Conservation (phyloP, 2,888 invertebrate species). For the Pedicia rivosa region DNA sequence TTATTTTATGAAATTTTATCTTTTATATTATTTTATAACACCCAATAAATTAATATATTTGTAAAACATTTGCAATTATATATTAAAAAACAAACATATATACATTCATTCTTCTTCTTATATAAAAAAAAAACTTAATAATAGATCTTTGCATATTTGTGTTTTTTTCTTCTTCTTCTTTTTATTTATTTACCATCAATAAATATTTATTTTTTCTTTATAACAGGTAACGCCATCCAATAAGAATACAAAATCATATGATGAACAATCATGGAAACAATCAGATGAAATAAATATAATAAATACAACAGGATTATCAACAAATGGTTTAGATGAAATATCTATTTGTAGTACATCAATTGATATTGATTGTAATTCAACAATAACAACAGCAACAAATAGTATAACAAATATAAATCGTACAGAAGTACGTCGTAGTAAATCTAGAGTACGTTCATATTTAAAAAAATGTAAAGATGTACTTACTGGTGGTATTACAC, state of each 20-base stretch:
- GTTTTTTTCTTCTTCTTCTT: too few species aligned
- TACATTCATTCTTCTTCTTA: too few species aligned
- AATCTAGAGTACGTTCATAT: slow-evolving; percentile 30
- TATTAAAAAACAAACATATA: too few species aligned
- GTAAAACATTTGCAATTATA: too few species aligned
- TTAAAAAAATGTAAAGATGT: slow-evolving; percentile 29
- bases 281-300: neutral
- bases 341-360: neutral
- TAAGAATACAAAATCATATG: neutral
- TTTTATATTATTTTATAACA: too few species aligned
- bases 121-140: too few species aligned
- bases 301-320: neutral
- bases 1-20: too few species aligned
- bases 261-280: neutral
- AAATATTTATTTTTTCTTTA: neutral
- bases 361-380: neutral
- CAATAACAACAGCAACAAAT: neutral
- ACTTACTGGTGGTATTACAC: slow-evolving; percentile 23
- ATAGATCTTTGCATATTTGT: too few species aligned
- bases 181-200: neutral
- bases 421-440: slow-evolving; percentile 21
- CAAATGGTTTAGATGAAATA: neutral
- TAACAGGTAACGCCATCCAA: neutral
- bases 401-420: slow-evolving; percentile 3
- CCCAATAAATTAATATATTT: too few species aligned